phyloP scores from a whole-genome alignment of 2,113 vertebrate genomes.

The Bubo bubo region DNA sequence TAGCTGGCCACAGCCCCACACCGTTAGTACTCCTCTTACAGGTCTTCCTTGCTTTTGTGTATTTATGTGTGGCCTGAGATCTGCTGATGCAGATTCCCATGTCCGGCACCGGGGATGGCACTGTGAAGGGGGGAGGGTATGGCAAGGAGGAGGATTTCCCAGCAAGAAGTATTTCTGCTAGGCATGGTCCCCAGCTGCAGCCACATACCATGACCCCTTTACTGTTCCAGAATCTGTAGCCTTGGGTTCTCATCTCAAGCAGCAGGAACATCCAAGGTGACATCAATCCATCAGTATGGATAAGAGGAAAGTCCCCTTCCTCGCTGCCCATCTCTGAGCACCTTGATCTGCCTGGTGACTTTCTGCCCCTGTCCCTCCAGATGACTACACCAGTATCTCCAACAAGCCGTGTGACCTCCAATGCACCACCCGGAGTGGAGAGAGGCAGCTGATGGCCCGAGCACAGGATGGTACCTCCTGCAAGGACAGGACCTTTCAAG shows the following conservation, averaged over 20 bases:
- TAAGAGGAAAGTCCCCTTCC: not conserved
- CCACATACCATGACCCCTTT: not conserved
- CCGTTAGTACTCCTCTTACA: not conserved
- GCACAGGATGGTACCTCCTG: constrained; percentile 90
- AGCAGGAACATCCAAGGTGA: not conserved
- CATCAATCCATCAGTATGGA: not conserved
- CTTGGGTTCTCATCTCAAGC: not conserved
- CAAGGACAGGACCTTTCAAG: constrained; percentile 81
- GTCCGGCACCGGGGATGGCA: not conserved
- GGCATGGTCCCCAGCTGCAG: not conserved
- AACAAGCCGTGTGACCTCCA: constrained; percentile 91
- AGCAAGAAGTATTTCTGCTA: not conserved
- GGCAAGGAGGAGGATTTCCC: not conserved
- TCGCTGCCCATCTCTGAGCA: not conserved
- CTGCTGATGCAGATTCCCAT: not conserved
- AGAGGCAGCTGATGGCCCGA: constrained; percentile 85
- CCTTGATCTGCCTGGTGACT: not conserved
- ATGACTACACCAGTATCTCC: constrained; percentile 92
- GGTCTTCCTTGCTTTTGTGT: not conserved
- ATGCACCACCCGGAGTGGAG: constrained; percentile 84
- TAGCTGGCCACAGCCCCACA: not conserved
- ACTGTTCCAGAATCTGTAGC: not conserved
- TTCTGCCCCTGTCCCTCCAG: constrained; percentile 61
- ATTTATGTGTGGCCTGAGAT: not conserved
- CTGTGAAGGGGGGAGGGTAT: not conserved